Evolutionary conservation across 1,140 invertebrate genomes (phyloP).

Genomic region (Nasonia vitripennis): DNA sequence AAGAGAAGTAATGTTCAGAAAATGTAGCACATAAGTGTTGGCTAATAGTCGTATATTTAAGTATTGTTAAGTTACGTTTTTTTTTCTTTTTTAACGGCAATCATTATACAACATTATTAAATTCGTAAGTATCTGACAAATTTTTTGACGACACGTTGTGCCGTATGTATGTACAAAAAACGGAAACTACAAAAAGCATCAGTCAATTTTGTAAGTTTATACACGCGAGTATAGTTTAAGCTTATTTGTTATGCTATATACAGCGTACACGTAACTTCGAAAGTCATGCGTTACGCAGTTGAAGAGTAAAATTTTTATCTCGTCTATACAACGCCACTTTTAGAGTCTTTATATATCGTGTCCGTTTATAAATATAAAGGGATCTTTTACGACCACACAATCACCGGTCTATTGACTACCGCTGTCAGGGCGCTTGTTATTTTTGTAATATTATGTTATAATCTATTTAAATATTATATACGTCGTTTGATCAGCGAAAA

Average conservation of each 20-base stretch:
- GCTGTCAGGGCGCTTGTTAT: conserved; percentile 70
- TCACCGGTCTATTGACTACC: conserved; percentile 63
- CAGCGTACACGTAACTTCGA: conserved; percentile 29
- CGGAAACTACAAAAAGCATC: conserved; percentile 25
- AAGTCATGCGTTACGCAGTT: conserved; percentile 44
- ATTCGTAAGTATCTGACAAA: conserved; percentile 33
- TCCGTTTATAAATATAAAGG: conserved; percentile 43
- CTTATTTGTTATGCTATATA: conserved; percentile 51
- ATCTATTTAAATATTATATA: conserved; percentile 73
- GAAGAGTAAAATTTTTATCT: conserved; percentile 50
- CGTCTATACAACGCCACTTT: conserved; percentile 41
- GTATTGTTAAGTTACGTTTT: conserved; percentile 67
- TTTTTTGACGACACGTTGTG: conserved; percentile 29
- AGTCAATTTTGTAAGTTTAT: conserved; percentile 53
- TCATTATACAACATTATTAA: conserved; percentile 37
- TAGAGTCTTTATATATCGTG: conserved; percentile 48
- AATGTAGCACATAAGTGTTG: conserved; percentile 51
- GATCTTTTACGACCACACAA: conserved; percentile 46
- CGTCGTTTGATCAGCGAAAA: conserved; percentile 58
- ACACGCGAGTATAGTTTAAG: conserved; percentile 44
- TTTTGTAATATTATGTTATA: conserved; percentile 74
- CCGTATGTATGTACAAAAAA: conserved; percentile 41
- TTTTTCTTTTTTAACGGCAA: conserved; percentile 49
- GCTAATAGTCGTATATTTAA: conserved; percentile 46
- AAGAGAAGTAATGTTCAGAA: conserved; percentile 41